Evolutionary conservation across 2,113 vertebrate species (phyloP).

Genomic region (Xiphophorus maculatus): DNA sequence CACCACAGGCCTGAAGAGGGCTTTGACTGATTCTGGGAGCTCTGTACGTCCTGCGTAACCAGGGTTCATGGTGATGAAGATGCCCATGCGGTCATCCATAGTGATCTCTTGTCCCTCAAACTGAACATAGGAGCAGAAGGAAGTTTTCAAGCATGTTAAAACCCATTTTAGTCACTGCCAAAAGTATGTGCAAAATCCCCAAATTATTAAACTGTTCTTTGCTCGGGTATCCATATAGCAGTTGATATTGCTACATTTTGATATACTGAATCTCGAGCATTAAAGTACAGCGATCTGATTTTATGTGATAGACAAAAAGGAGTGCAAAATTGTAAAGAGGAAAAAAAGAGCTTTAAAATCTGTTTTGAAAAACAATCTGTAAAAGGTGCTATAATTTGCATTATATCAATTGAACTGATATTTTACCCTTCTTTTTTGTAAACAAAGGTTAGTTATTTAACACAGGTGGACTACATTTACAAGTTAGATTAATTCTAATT

Average conservation of each 20-base stretch:
- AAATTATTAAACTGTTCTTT: neutral
- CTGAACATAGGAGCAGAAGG: constrained; percentile 66
- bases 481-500: neutral
- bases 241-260: neutral
- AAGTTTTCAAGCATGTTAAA: neutral
- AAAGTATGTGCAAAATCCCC: neutral
- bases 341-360: neutral
- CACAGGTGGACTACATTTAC: neutral
- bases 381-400: neutral
- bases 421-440: neutral
- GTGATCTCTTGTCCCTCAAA: constrained; percentile 94
- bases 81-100: constrained; percentile 89
- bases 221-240: neutral
- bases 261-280: neutral
- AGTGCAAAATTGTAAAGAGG: neutral
- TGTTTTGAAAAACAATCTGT: neutral
- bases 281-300: neutral
- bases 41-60: constrained; percentile 95
- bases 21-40: constrained; percentile 96
- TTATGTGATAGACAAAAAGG: neutral
- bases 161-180: neutral
- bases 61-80: constrained; percentile 99
- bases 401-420: neutral
- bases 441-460: neutral
- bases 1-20: constrained; percentile 95